These are phyloP conservation scores for Lacerta agilis DNA, from an alignment of 2,797 vertebrate species.

Conservation along the genomic window DNA sequence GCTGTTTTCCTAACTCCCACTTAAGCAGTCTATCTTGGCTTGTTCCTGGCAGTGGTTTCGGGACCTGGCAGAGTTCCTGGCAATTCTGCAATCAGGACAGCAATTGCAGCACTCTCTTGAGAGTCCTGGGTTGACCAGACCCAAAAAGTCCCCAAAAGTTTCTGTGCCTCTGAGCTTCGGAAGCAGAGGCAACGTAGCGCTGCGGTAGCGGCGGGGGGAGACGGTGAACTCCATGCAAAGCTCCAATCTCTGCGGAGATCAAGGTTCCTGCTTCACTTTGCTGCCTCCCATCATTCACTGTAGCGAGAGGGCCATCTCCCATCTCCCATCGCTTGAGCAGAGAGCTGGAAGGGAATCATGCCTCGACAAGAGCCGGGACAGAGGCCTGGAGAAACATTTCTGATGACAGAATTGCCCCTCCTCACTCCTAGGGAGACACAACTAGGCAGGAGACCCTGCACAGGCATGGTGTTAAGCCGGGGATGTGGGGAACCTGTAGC, in stretches of 20 bases:
- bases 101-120: conserved; percentile 52
- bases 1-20: conserved; percentile 67
- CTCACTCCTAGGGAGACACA: neutral
- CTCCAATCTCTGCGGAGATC: neutral
- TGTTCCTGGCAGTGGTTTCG: conserved; percentile 60
- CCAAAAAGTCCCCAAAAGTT: conserved; percentile 31
- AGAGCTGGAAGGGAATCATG: neutral
- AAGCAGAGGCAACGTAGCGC: neutral
- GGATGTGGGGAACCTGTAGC: no score
- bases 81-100: conserved; percentile 58
- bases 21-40: conserved; percentile 65
- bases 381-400: neutral
- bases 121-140: conserved; percentile 55
- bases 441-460: neutral
- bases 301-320: neutral
- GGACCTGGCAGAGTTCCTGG: conserved; percentile 60
- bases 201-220: neutral
- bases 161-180: neutral
- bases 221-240: neutral
- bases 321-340: neutral
- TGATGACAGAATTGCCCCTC: neutral
- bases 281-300: neutral
- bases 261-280: neutral
- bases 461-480: no score
- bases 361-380: neutral